phyloP scores from a whole-genome alignment of 2,888 invertebrate species.

The Pimpla rufipes region DNA sequence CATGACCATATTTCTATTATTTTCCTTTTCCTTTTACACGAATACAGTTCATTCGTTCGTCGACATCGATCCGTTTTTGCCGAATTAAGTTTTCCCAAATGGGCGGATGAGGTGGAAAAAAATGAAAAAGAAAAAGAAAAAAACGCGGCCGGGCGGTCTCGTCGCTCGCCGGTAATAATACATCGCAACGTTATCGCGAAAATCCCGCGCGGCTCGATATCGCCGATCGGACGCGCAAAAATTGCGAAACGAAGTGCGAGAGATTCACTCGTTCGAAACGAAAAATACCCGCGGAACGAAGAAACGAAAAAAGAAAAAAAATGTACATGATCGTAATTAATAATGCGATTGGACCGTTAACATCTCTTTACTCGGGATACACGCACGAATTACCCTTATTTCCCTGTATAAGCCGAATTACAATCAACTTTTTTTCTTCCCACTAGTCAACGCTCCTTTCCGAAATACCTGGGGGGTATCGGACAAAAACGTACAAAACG shows the following conservation, averaged over 20 bases:
- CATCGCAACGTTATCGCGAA: neutral
- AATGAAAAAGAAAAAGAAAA: neutral
- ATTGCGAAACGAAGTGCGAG: neutral
- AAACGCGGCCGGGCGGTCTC: neutral
- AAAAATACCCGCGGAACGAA: neutral
- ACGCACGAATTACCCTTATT: conserved; percentile 36
- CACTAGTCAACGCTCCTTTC: conserved; percentile 59
- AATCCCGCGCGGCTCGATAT: neutral
- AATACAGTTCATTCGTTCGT: conserved; percentile 3
- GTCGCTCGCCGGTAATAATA: neutral
- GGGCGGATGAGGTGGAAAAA: neutral
- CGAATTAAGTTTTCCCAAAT: conserved; percentile 19
- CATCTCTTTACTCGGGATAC: conserved; percentile 9
- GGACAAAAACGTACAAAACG: conserved; percentile 35
- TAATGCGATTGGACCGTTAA: neutral
- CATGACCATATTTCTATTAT: conserved; percentile 34
- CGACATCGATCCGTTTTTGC: conserved; percentile 27
- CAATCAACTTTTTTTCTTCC: conserved; percentile 60
- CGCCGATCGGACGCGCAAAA: neutral
- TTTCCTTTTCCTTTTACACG: conserved; percentile 14
- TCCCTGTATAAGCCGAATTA: conserved; percentile 67
- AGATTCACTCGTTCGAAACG: neutral
- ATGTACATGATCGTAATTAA: conserved; percentile 10
- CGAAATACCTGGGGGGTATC: conserved; percentile 7
- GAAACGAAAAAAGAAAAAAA: neutral